Base-by-base conservation (phyloP, 2,113 vertebrate species). In the Siniperca knerii region DNA sequence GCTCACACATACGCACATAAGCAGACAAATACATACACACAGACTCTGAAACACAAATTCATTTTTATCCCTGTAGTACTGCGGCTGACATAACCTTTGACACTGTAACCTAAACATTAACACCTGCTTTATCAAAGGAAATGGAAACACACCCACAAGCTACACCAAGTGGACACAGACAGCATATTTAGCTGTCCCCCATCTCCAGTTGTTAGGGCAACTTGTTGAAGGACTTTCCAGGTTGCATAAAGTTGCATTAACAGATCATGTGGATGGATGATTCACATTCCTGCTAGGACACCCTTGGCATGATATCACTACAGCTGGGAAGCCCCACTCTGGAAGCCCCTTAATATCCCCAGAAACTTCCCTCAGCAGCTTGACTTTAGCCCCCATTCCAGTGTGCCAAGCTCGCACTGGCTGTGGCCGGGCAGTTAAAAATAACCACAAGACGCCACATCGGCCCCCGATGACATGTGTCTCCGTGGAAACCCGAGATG, bases 261-360 rank as follows among this genome's bases (percentile, higher is more conserved):
- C 69, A 62, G 88, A 90, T 92, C 86, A 75, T 75, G 84, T 75
- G 83, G 84, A 86, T 23, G 75, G 85, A 88, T 91, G 91, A 84
- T 54, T 90, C 86, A 82, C 77, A 93, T 95, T 93, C 89, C 90
- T 74, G 68, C 29, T 55, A 81, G 91, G 90, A 93, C 90, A 91
- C 58, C 87, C 89, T 89, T 88, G 90, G 82, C 70, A 81, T 82
- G 73, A 58, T 69, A 83, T 84, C 83, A 84, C 77, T 79, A 33
- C 85, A 91, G 81, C 84, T 90, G 92, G 93, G 92, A 93, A 94
- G 92, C 87, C 91, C 92, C 87, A 18, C 58, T 80, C 79, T 85
- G 92, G 92, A 94, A 94, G 50, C 90, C 91, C 93, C 92, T 80
- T 69, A 88, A 91, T 42, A 44, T 91, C 69, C 84, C 67, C 74